Percentiles rank a stretch among this genome's conserved stretches.
Evolutionary conservation across 2,113 vertebrate genomes (phyloP).

Genomic region (Pachycephala philippinensis): DNA sequence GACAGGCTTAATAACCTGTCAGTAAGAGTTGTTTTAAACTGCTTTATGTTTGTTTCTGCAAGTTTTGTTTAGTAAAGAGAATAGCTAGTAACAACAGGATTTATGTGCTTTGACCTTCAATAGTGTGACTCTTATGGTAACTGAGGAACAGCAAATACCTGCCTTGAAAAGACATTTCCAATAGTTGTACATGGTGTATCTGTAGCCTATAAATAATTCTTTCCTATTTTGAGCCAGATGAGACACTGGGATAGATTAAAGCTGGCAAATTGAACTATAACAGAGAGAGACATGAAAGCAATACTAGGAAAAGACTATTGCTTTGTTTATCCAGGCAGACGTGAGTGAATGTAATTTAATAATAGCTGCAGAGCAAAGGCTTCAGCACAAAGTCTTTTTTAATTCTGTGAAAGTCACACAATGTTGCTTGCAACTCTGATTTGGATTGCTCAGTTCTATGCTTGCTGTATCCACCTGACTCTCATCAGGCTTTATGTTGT

Average conservation of each 20-base stretch:
- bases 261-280: background rate
- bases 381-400: background rate
- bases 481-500: background rate
- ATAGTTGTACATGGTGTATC: background rate
- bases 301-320: background rate
- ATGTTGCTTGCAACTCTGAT: background rate
- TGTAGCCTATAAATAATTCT: background rate
- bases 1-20: background rate
- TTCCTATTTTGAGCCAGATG: background rate
- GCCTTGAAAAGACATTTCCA: background rate
- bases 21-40: background rate
- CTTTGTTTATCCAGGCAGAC: background rate
- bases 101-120: background rate
- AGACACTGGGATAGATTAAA: background rate
- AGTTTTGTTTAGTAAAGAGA: background rate
- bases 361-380: background rate
- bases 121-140: background rate
- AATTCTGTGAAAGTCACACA: background rate
- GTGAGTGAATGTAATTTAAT: background rate
- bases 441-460: background rate
- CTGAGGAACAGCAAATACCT: background rate
- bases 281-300: background rate
- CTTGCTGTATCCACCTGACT: background rate
- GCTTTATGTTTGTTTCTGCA: background rate
- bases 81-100: background rate